phyloP scores from a whole-genome alignment of 2,888 invertebrate species.

The Nasonia oneida region DNA sequence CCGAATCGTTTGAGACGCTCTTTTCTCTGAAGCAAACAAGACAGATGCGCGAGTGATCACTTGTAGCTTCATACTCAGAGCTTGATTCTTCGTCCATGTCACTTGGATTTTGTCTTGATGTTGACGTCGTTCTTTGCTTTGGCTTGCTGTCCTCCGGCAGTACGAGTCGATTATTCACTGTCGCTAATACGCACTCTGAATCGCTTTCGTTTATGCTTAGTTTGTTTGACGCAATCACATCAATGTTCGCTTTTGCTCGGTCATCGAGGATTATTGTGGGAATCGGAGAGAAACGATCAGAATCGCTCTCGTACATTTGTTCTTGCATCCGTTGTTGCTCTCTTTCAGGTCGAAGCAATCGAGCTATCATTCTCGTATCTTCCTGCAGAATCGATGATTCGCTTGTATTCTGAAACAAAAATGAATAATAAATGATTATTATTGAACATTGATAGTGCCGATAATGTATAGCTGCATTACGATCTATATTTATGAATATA shows the following conservation, averaged over 20 bases:
- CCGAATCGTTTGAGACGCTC: conserved; percentile 63
- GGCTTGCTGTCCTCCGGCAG: conserved; percentile 47
- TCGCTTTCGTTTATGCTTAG: conserved; percentile 55
- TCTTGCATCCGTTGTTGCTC: conserved; percentile 12
- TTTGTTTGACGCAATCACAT: neutral
- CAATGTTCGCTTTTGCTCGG: neutral
- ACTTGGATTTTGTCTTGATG: conserved; percentile 59
- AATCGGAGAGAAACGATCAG: conserved; percentile 48
- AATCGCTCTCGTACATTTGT: conserved; percentile 47
- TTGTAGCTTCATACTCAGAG: conserved; percentile 70
- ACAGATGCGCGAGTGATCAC: conserved; percentile 73
- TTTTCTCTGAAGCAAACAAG: conserved; percentile 72
- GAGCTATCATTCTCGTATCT: conserved; percentile 9
- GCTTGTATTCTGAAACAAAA: conserved; percentile 46
- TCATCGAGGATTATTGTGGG: conserved; percentile 56
- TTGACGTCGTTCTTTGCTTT: conserved; percentile 59
- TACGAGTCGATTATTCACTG: conserved; percentile 46
- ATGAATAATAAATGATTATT: neutral
- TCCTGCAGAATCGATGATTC: conserved; percentile 53
- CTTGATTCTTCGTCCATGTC: conserved; percentile 73
- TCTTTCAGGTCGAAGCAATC: conserved; percentile 33
- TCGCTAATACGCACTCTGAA: conserved; percentile 29
- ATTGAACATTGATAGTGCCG: neutral
- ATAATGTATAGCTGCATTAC: neutral
- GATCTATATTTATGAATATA: neutral